Evolutionary conservation across 1,140 invertebrate genomes (phyloP).

Genomic region (Cephus cinctus): DNA sequence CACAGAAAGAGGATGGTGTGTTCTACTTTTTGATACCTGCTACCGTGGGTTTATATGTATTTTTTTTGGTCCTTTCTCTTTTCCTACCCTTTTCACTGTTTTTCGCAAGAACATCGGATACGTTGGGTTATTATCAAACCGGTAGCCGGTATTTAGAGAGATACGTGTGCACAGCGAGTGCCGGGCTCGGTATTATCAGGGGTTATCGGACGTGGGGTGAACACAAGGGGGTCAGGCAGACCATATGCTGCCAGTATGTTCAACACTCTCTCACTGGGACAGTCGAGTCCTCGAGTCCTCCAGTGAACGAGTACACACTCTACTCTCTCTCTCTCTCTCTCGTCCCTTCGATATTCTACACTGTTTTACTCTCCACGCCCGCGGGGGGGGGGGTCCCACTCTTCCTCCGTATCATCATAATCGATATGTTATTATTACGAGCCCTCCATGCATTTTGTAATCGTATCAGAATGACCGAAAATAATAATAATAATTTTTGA

Average conservation of each 20-base stretch:
- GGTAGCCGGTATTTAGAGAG: slow-evolving; percentile 36
- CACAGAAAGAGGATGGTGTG: too few species aligned
- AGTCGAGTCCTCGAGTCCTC: slow-evolving; percentile 23
- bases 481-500: too few species aligned
- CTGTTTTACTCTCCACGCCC: slow-evolving; percentile 22
- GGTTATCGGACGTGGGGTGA: slow-evolving; percentile 38
- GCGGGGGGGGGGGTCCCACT: too few species aligned
- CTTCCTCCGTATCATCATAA: slow-evolving; percentile 42
- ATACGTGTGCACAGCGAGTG: slow-evolving; percentile 18
- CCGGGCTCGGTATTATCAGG: slow-evolving; percentile 39
- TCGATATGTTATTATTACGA: slow-evolving; percentile 49
- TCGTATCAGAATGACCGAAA: too few species aligned
- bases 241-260: slow-evolving; percentile 51
- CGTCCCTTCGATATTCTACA: slow-evolving; percentile 8
- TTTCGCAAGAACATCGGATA: too few species aligned
- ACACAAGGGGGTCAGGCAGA: slow-evolving; percentile 17
- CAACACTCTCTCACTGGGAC: slow-evolving; percentile 43
- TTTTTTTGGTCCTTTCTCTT: too few species aligned
- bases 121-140: too few species aligned
- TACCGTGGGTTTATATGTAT: too few species aligned
- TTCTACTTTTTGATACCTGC: too few species aligned
- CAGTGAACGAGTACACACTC: neutral
- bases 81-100: too few species aligned
- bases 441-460: too few species aligned
- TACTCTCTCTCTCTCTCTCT: neutral